A percentile compares a stretch with the other conserved stretches of the same genome.
Evolutionary conservation across 2,797 vertebrate genomes (phyloP).

Genomic region (Ctenopoma kingsleyae): DNA sequence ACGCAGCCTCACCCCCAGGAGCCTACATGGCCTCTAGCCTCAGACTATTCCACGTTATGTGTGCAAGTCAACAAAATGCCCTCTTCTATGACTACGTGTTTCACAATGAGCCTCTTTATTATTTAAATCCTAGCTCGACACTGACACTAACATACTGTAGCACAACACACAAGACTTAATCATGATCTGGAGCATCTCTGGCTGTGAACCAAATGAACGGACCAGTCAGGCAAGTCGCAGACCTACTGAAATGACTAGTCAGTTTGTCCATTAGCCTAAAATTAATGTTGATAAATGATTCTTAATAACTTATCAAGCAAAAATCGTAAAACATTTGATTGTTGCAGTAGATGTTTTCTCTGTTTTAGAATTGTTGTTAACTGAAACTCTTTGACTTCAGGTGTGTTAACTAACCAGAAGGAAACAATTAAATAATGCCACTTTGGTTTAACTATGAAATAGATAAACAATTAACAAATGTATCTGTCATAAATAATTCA

Average conservation of each 20-base stretch:
- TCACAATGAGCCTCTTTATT: slow-evolving; percentile 64
- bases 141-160: slow-evolving; percentile 4
- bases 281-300: background rate
- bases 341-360: background rate
- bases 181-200: slow-evolving; percentile 14
- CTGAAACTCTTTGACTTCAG: background rate
- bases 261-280: background rate
- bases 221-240: background rate
- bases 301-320: background rate
- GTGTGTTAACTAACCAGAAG: background rate
- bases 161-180: slow-evolving; percentile 17
- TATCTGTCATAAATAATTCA: too few species aligned
- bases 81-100: slow-evolving; percentile 53
- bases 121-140: slow-evolving; percentile 32
- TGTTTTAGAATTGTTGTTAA: background rate
- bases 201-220: background rate
- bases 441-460: too few species aligned
- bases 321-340: background rate
- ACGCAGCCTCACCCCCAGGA: slow-evolving; percentile 22
- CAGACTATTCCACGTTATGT: slow-evolving; percentile 28
- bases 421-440: background rate
- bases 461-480: background rate
- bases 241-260: background rate
- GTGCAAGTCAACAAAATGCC: slow-evolving; percentile 58
- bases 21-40: slow-evolving; percentile 12